A percentile compares a stretch with the other conserved stretches of the same genome.
These are phyloP conservation scores for Gryllus longicercus DNA, from an alignment of 2,888 invertebrate genomes.

Conservation along the genomic window DNA sequence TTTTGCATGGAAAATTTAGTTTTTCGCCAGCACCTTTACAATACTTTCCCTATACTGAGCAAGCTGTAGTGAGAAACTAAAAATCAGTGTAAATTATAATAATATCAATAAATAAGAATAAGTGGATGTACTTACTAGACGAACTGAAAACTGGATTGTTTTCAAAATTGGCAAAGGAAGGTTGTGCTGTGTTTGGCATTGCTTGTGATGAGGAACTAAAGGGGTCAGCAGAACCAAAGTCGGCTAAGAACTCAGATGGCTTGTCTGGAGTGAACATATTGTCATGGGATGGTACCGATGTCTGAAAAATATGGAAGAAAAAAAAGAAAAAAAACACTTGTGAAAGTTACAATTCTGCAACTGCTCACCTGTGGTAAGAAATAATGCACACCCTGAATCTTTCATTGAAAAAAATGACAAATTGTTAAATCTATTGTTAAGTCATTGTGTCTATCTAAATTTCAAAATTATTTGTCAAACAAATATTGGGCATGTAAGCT, in stretches of 20 bases:
- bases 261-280: conserved; percentile 44
- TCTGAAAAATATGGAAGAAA: conserved; percentile 2
- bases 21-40: too few relatives aligned
- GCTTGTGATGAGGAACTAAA: conserved; percentile 38
- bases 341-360: background rate
- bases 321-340: background rate
- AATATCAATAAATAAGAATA: too few relatives aligned
- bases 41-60: too few relatives aligned
- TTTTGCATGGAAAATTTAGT: too few relatives aligned
- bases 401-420: too few relatives aligned
- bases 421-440: too few relatives aligned
- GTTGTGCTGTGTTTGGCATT: conserved; percentile 42
- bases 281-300: conserved; percentile 30
- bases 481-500: too few relatives aligned
- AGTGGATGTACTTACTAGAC: conserved; percentile 36
- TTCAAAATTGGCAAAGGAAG: conserved; percentile 67
- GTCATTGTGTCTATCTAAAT: too few relatives aligned
- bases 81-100: too few relatives aligned
- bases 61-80: too few relatives aligned
- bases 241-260: conserved; percentile 43
- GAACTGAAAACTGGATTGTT: conserved; percentile 66
- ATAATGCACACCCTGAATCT: background rate
- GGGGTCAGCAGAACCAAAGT: conserved; percentile 47
- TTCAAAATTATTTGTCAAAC: too few relatives aligned
- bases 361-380: background rate